Conservation (phyloP, 2,888 invertebrate genomes). For the Boloria euphrosyne region DNA sequence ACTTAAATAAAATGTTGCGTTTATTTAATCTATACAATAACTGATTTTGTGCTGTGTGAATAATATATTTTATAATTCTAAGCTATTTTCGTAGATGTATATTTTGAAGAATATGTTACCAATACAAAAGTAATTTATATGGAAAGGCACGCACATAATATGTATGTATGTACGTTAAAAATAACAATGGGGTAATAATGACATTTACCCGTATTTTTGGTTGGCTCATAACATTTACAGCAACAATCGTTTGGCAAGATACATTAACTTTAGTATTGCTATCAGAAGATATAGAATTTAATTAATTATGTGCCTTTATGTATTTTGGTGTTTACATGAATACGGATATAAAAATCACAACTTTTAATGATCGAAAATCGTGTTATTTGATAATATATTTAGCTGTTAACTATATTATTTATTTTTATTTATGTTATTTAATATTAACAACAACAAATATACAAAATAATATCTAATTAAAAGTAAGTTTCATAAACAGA, state of each 20-base stretch:
- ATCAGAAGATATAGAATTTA: background rate
- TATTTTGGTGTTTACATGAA: too few species aligned
- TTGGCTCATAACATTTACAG: background rate
- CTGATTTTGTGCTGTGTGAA: background rate
- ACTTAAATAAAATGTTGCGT: background rate
- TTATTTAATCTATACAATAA: conserved; percentile 3
- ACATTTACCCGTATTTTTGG: background rate
- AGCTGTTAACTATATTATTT: conserved; percentile 1
- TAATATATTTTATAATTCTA: background rate
- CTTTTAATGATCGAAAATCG: too few species aligned
- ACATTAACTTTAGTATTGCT: background rate
- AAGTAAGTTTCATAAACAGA: conserved; percentile 7
- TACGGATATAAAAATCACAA: too few species aligned
- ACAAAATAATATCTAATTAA: conserved; percentile 25
- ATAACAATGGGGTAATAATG: conserved; percentile 5
- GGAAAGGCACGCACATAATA: background rate
- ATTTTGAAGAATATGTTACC: background rate
- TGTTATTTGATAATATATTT: background rate
- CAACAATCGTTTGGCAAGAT: background rate
- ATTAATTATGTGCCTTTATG: too few species aligned
- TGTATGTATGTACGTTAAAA: too few species aligned
- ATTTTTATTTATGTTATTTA: conserved; percentile 12
- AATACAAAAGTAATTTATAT: background rate
- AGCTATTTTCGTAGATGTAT: background rate
- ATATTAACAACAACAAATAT: conserved; percentile 39